Evolutionary conservation across 2,888 invertebrate genomes (phyloP).

Genomic region (Podabrus alpinus): DNA sequence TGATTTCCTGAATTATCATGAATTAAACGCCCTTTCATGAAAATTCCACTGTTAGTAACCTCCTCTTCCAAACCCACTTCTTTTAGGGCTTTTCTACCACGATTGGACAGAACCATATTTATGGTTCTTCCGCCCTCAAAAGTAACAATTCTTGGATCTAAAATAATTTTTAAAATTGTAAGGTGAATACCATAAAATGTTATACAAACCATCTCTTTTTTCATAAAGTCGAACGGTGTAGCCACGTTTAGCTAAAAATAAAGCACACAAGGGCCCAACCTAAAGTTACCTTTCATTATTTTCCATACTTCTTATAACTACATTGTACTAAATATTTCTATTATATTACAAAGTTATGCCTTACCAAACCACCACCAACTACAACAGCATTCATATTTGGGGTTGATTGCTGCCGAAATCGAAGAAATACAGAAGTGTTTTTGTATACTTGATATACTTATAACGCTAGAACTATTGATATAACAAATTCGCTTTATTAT

Average conservation of each 20-base stretch:
- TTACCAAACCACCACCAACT: conserved; percentile 76
- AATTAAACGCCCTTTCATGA: conserved; percentile 89
- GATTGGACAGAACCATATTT: background rate
- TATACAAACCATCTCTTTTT: background rate
- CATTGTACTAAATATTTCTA: conserved; percentile 30
- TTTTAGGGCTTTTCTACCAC: background rate
- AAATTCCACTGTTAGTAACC: conserved; percentile 74
- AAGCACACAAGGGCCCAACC: conserved; percentile 86
- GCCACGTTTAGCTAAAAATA: conserved; percentile 83
- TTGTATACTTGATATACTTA: background rate
- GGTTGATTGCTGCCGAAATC: background rate
- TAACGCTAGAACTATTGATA: background rate
- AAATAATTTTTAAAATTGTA: background rate
- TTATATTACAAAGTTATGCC: too few species aligned
- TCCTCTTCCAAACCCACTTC: conserved; percentile 79
- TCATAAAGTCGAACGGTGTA: conserved; percentile 54
- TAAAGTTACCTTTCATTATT: background rate
- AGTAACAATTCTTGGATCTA: background rate
- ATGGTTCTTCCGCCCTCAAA: background rate
- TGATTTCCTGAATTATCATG: conserved; percentile 76
- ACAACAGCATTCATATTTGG: conserved; percentile 30
- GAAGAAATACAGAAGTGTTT: background rate
- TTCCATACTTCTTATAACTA: background rate
- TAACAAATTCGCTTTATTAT: too few species aligned
- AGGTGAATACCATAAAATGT: background rate